phyloP scores from a whole-genome alignment of 1,140 invertebrate species.

The Aphelenchoides besseyi region DNA sequence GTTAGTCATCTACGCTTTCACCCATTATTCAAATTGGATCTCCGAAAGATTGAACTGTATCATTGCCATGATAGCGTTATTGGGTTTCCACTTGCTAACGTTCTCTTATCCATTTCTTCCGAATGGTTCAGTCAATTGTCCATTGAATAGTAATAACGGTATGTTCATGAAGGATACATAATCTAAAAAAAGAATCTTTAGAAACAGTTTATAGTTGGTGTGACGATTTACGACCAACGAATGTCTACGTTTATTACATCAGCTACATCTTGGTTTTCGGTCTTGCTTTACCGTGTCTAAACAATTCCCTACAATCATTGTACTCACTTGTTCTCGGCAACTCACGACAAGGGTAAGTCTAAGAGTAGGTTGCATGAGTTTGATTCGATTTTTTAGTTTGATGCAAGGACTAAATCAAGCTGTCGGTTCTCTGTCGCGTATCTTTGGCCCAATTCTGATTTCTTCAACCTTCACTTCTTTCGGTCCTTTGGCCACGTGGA shows the following conservation, averaged over 20 bases:
- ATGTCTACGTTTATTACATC: conserved; percentile 45
- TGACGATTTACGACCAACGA: conserved; percentile 36
- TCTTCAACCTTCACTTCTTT: conserved; percentile 33
- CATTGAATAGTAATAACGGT: conserved; percentile 15
- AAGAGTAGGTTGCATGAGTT: no score
- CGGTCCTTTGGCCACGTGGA: conserved; percentile 41
- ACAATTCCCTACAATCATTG: conserved; percentile 50
- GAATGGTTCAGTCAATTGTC: conserved; percentile 30
- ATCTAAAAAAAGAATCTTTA: no score
- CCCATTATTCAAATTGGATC: conserved; percentile 44
- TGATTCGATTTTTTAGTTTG: no score
- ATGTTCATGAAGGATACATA: not conserved
- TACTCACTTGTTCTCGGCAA: conserved; percentile 47
- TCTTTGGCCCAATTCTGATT: conserved; percentile 46
- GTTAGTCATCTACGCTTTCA: conserved; percentile 46
- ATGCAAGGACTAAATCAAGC: conserved; percentile 53
- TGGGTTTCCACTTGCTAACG: conserved; percentile 45
- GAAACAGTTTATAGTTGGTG: conserved; percentile 37
- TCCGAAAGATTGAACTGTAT: conserved; percentile 45
- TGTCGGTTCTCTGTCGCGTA: conserved; percentile 41
- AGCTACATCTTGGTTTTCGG: conserved; percentile 45
- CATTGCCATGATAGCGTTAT: conserved; percentile 34
- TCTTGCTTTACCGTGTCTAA: conserved; percentile 36
- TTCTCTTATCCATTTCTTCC: conserved; percentile 48
- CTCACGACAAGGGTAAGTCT: conserved; percentile 39